A percentile compares a stretch with the other conserved stretches of the same genome.
Conservation (phyloP, 2,797 vertebrate species). For the Macropodus opercularis region DNA sequence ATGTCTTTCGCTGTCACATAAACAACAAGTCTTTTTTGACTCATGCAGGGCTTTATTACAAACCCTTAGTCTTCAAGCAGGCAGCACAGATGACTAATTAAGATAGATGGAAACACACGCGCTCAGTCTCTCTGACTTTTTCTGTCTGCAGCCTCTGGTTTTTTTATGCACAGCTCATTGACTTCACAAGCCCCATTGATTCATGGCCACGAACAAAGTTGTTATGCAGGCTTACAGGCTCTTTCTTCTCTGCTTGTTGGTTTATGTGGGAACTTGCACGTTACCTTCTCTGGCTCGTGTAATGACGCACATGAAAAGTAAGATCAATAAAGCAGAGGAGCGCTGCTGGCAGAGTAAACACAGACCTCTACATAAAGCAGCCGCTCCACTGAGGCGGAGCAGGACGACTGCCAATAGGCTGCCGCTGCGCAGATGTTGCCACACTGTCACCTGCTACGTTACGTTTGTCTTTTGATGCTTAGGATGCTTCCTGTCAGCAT, state of each 20-base stretch:
- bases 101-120: conserved; percentile 5
- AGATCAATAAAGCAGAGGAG: conserved; percentile 30
- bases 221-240: background rate
- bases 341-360: conserved; percentile 10
- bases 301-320: conserved; percentile 7
- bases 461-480: background rate
- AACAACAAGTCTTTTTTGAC: background rate
- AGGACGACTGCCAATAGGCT: background rate
- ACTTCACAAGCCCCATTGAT: conserved; percentile 39
- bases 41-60: conserved; percentile 6
- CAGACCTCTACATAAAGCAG: conserved; percentile 14
- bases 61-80: background rate
- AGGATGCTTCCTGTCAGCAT: background rate
- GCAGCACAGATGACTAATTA: conserved; percentile 19
- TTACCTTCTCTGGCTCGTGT: conserved; percentile 7
- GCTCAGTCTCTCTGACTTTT: background rate
- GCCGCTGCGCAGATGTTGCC: background rate
- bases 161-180: conserved; percentile 39
- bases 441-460: background rate
- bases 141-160: conserved; percentile 8
- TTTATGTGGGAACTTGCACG: conserved; percentile 3
- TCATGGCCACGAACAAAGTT: conserved; percentile 14
- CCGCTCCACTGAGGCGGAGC: conserved; percentile 6
- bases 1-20: conserved; percentile 5
- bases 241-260: conserved; percentile 1